These are phyloP conservation scores for Spodoptera litura DNA, from an alignment of 1,140 invertebrate species.

Conservation along the genomic window DNA sequence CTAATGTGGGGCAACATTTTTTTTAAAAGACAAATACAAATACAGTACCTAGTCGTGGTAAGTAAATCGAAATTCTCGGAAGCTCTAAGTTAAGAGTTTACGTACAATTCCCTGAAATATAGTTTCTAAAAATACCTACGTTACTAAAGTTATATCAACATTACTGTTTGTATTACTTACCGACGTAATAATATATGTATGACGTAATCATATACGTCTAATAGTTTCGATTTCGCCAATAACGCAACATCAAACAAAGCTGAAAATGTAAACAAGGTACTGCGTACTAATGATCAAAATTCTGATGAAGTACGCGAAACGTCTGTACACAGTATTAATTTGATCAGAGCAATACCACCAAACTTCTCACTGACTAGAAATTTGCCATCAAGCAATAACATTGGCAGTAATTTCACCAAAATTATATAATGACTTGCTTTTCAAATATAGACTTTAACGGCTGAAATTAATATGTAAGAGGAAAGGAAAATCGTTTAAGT, in stretches of 20 bases:
- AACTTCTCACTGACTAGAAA: constrained; percentile 56
- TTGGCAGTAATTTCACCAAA: not conserved
- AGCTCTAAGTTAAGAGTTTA: too few relatives aligned
- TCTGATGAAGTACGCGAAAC: constrained; percentile 56
- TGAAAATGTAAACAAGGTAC: constrained; percentile 52
- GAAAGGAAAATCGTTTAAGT: too few relatives aligned
- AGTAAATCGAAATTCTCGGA: too few relatives aligned
- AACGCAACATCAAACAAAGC: constrained; percentile 33
- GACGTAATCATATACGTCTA: not conserved
- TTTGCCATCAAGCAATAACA: not conserved
- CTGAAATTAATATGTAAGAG: too few relatives aligned
- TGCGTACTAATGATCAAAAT: constrained; percentile 66
- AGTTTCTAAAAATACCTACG: too few relatives aligned
- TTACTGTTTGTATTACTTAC: not conserved
- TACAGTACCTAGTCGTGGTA: too few relatives aligned
- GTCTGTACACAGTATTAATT: constrained; percentile 65
- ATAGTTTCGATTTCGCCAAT: constrained; percentile 7
- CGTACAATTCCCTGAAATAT: too few relatives aligned
- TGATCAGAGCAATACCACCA: constrained; percentile 67
- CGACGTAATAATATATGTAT: not conserved
- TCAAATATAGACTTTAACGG: not conserved
- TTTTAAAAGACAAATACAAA: too few relatives aligned
- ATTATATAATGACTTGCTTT: not conserved
- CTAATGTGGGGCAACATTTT: too few relatives aligned
- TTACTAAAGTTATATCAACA: not conserved